Conservation (phyloP, 2,113 vertebrate species). For the Chamaea fasciata region DNA sequence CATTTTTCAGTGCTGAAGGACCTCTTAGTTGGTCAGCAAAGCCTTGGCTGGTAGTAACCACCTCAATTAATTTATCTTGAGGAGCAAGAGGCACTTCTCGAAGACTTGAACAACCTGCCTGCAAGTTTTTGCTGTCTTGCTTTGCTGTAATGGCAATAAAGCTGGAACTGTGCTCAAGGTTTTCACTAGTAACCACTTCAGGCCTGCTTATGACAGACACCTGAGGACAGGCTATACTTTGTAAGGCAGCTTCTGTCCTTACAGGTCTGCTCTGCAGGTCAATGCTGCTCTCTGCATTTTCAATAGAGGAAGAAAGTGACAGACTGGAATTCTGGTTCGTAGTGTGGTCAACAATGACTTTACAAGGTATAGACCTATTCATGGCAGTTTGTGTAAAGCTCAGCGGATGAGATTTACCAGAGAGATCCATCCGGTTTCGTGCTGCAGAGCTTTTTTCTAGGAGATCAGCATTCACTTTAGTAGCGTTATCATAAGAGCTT, state of each 20-base stretch:
- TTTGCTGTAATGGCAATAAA: constrained; percentile 59
- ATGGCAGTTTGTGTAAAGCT: constrained; percentile 67
- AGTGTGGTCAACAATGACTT: constrained; percentile 83
- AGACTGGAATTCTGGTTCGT: constrained; percentile 72
- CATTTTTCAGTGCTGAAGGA: constrained; percentile 65
- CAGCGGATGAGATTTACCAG: constrained; percentile 67
- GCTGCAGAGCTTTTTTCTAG: constrained; percentile 67
- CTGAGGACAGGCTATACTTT: constrained; percentile 74
- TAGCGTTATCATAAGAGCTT: constrained; percentile 57
- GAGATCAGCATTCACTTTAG: constrained; percentile 67
- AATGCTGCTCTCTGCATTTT: constrained; percentile 61
- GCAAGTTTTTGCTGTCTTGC: constrained; percentile 67
- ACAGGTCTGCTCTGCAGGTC: constrained; percentile 68
- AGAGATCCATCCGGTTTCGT: constrained; percentile 62
- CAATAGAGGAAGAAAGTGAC: constrained; percentile 66
- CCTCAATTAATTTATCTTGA: constrained; percentile 68
- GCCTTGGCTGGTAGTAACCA: constrained; percentile 41
- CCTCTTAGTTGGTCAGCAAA: constrained; percentile 70
- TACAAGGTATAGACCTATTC: constrained; percentile 82
- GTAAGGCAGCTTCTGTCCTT: constrained; percentile 72
- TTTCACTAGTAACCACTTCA: constrained; percentile 66
- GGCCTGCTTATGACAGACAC: constrained; percentile 82
- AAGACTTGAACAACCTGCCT: constrained; percentile 55
- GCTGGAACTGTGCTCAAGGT: constrained; percentile 61
- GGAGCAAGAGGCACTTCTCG: constrained; percentile 68